Evolutionary conservation across 2,888 invertebrate species (phyloP), one percentile per base, ranked within the genome.

Genomic region (Aleiodes testaceus): DNA sequence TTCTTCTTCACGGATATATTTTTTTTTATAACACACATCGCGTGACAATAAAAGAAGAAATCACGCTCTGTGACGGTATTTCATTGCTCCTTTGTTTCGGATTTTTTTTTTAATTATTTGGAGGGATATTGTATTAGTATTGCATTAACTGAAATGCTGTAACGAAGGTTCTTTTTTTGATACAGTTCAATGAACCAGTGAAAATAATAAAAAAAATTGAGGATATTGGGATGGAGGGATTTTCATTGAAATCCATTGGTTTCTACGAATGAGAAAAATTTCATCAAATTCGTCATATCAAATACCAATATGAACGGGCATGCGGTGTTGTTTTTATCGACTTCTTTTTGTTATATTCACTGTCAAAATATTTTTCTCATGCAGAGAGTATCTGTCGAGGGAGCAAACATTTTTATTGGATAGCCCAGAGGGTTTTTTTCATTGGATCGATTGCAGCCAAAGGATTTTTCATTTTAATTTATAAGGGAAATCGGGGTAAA

Each of bases 21-120:
- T 26, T 22, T 53, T 53, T n/a, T 66, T 14, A 53, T 53, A 26
- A 26, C 44, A 50, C 50, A 50, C 66, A 66, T 66, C 52, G 66
- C 66, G 66, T 66, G 66, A 52, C 50, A 6, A 66, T 12, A 20
- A 30, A 36, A 50, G 30, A 65, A 30, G 14, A 20, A 63, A 63
- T 63, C 20, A 45, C n/a, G 36, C 36, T 36, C 9, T 36, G 3
- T 2, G 9, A 36, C n/a, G n/a, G 36, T 11, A 36, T 36, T 36
- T 36, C 9, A 36, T 36, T 36, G 36, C 36, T 6, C 9, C 36
- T 36, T 36, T 36, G 36, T 36, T 36, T 36, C 36, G 9, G 4
- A 26, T 26, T 36, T 36, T 36, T 36, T n/a, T n/a, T n/a, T n/a
- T n/a, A n/a, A 36, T 36, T 36, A 11, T 36, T 36, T 9, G 9